These are phyloP conservation scores for Smutsia temminckii DNA, from an alignment of 2,797 vertebrate genomes.

Conservation along the genomic window DNA sequence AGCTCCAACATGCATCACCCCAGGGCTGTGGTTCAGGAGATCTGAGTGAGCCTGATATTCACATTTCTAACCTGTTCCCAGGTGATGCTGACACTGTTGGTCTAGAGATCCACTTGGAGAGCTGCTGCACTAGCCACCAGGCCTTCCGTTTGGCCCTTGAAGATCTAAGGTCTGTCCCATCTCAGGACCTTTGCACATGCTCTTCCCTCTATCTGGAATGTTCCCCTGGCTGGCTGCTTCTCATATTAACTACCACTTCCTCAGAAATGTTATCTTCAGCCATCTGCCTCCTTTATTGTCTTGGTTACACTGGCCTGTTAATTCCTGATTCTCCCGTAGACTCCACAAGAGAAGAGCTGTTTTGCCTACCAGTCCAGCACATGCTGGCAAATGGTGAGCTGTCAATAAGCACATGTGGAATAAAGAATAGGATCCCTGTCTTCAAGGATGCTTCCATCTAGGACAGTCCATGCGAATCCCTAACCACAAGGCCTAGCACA, in stretches of 20 bases:
- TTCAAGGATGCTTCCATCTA: too few species aligned
- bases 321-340: fast-evolving
- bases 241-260: background rate
- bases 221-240: background rate
- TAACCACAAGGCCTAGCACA: background rate
- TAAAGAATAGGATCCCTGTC: background rate
- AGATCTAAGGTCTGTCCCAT: background rate
- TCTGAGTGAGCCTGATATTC: background rate
- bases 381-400: background rate
- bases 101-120: background rate
- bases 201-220: background rate
- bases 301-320: background rate
- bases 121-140: background rate
- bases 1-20: too few species aligned
- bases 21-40: background rate
- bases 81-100: too few species aligned
- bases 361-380: background rate
- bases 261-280: background rate
- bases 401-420: background rate
- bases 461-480: background rate
- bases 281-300: background rate
- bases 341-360: fast-evolving
- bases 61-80: background rate
- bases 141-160: background rate
- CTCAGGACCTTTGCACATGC: background rate